Evolutionary conservation across 2,113 vertebrate species (phyloP).

Genomic region (Aleadryas rufinucha): DNA sequence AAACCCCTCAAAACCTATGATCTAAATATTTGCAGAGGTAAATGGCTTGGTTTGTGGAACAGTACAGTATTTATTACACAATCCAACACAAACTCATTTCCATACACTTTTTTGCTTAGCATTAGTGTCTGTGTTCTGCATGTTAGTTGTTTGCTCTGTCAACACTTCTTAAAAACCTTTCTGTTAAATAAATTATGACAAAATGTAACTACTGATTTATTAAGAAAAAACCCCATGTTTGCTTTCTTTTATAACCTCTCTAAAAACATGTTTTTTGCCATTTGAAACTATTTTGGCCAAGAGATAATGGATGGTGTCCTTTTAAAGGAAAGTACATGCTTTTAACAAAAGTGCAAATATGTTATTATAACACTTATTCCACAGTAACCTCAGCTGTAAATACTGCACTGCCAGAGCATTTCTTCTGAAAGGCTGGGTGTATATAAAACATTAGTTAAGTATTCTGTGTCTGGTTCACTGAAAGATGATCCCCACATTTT

Average conservation of each 20-base stretch:
- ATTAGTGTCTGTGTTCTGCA: background rate
- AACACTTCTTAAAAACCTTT: background rate
- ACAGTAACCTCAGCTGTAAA: background rate
- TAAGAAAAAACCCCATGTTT: background rate
- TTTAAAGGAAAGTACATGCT: background rate
- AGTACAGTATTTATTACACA: background rate
- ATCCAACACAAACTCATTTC: background rate
- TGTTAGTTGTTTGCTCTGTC: background rate
- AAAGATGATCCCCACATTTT: background rate
- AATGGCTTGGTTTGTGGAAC: background rate
- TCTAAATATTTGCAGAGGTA: background rate
- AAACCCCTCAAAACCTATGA: rapidly evolving
- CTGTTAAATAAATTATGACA: background rate
- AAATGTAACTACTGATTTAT: background rate
- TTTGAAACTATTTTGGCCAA: background rate
- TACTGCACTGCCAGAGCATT: background rate
- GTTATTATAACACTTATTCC: background rate
- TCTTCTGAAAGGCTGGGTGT: background rate
- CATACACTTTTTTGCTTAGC: background rate
- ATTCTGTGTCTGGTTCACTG: background rate
- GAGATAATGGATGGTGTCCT: background rate
- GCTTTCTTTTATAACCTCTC: background rate
- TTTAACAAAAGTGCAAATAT: background rate
- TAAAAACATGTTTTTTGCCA: background rate
- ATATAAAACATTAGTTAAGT: background rate